Evolutionary conservation across 2,888 invertebrate species (phyloP), one percentile per base, ranked within the genome.

Genomic region (Hypolimnas misippus): DNA sequence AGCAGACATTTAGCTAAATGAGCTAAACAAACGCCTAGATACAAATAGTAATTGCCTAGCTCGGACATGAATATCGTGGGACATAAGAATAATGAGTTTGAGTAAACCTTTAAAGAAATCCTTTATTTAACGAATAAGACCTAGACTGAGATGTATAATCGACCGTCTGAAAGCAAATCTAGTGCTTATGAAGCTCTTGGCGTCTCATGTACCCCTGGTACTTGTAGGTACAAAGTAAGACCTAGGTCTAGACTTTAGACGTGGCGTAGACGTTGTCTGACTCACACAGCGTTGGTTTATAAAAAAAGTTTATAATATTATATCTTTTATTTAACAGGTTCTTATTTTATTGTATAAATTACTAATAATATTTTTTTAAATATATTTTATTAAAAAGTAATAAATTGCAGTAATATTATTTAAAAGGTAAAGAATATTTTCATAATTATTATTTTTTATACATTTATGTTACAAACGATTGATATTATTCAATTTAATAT

Each of bases 151-250:
- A 53, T 50, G 56, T 44, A 19, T 66, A 60, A 59, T 62, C 58
- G 65, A 17, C 44, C 57, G 66, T 40, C 57, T 58, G 55, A 56
- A 58, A 57, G 54, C 63, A 75, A 82, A 75, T 79, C 79, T 87
- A 89, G 88, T 87, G 76, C 81, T 87, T 81, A 73, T 57, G 70
- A 62, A 76, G 63, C 82, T 80, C 78, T 75, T 70, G 52, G 62
- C 66, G 66, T 57, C 71, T 78, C 21, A 78, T 90, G 87, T 57
- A 68, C 70, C 72, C 89, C 88, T 90, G 77, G 89, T 91, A 86
- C 74, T 79, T 85, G 82, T 89, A 89, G 89, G 88, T 87, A 89
- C 83, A 78, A 83, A 67, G 54, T 65, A 66, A 71, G 70, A 76
- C 76, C 70, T 68, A 73, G 76, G 69, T 66, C 66, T 66, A 66